Base-by-base conservation (phyloP, 2,797 vertebrate genomes). In the Amphiprion clarkii region DNA sequence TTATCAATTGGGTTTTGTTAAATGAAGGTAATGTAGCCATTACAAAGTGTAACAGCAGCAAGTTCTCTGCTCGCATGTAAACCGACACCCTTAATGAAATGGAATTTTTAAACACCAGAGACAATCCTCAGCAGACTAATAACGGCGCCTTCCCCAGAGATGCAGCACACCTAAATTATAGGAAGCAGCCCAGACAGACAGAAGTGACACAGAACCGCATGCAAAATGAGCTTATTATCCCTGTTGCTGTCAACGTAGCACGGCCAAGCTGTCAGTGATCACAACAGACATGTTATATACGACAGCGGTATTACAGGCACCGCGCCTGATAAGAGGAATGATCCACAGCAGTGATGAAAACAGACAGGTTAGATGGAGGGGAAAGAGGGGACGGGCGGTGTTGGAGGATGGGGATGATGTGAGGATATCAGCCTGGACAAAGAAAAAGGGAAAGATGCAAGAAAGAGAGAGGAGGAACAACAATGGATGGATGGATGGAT, bases 171-270 rank as follows among this genome's bases (percentile, higher is more conserved):
- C 72, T 88, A 88, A 93, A 92, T 92, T 83, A 92, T 79, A 89
- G 89, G 84, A 91, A 89, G 80, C 89, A 74, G 79, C 57, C 65
- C 69, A 76, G 83, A 84, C 73, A 67, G 80, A 82, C 79, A 79
- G 71, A 79, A 87, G 82, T 88, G 87, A 93, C 86, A 86, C 57
- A 14, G 66, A 77, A 80, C 21, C 53, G 44, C 78, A 86, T 87
- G 75, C 86, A 76, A 76, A 93, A 92, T 86, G 83, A 91, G 89
- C 86, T 92, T 89, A 85, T 92, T 92, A 93, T 88, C 84, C 78
- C 59, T 55, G 86, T 87, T 83, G 76, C 87, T 84, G 84, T 89
- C 89, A 86, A 53, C 40, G 69, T 68, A 48, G 83, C 82, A 48
- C 40, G 51, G 86, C 85, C 85, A 74, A 78, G 81, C 89, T 89